Evolutionary conservation across 2,888 invertebrate genomes (phyloP), one percentile per base, ranked within the genome.

Genomic region (Thera britannica): DNA sequence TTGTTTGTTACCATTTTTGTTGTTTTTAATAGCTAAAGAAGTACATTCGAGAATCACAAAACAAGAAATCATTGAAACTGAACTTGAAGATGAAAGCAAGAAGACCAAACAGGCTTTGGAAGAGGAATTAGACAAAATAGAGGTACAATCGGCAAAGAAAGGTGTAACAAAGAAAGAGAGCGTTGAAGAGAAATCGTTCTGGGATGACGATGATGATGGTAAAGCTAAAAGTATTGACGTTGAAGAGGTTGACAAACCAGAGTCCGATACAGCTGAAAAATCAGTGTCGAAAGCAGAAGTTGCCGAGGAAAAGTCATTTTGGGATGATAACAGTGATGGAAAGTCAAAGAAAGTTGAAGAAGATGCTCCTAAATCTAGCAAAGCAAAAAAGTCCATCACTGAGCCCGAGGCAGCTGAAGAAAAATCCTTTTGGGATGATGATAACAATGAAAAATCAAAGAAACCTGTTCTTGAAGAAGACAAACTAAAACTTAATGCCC

Each of bases 31-130:
- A 94, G 94, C 94, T 70, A 93, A 86, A 88, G 94, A 94, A 91
- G 88, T 94, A 81, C 92, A 90, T 86, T 88, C 92, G 81, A 90
- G 89, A 77, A 86, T 93, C 78, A 88, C 85, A 78, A 93, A 89
- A 78, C 93, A 94, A 87, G 83, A 90, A 55, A 83, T 90, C 72
- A 79, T 90, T 75, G 94, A 95, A 85, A 92, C 89, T 77, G 88
- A 94, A 72, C 82, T 94, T 62, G 93, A 95, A 74, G 94, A 88
- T 36, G 86, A 88, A 63, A 77, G 71, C 65, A 86, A 84, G 73
- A 79, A 79, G 52, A 82, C 78, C 65, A 79, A 89, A 72, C 77
- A 82, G 59, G 75, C 77, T 46, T 61, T 87, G 3, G 85, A 88
- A 77, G 84, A 88, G 34, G 81, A 85, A 5, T 74, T 83, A 5